Conservation (phyloP, 2,113 vertebrate species). For the Opisthocomus hoazin region DNA sequence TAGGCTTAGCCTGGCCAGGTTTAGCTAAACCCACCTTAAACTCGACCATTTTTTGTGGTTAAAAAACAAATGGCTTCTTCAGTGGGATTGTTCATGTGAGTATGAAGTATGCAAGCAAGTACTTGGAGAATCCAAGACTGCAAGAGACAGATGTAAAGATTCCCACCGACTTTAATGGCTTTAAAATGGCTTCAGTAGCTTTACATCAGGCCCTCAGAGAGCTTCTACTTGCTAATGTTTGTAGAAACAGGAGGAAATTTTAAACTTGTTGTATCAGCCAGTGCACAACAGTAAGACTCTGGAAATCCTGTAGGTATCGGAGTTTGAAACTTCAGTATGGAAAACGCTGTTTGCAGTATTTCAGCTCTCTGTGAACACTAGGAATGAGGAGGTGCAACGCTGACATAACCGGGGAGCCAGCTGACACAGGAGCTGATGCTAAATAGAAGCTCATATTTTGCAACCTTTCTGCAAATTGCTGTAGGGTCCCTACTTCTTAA, state of each 20-base stretch:
- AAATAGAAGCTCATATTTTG: not conserved
- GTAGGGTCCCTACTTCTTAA: not conserved
- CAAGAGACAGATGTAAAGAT: not conserved
- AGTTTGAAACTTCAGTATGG: not conserved
- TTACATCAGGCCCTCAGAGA: not conserved
- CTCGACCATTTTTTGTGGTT: not conserved
- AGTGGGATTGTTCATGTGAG: not conserved
- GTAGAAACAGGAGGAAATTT: not conserved
- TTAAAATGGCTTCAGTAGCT: constrained; percentile 2
- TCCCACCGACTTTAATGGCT: not conserved
- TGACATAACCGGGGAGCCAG: not conserved
- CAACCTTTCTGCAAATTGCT: not conserved
- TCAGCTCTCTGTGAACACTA: not conserved
- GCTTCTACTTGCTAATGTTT: not conserved
- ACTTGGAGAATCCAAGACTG: not conserved
- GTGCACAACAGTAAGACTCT: not conserved
- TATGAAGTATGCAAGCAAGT: not conserved
- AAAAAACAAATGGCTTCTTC: not conserved
- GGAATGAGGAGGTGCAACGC: not conserved
- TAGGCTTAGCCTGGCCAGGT: not conserved
- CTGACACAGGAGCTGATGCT: not conserved
- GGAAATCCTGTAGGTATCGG: not conserved
- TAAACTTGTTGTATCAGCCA: not conserved
- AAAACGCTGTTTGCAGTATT: not conserved
- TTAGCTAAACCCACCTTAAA: not conserved